A percentile compares a stretch with the other conserved stretches of the same genome.
Evolutionary conservation across 2,113 vertebrate genomes (phyloP).

Genomic region (Sceloporus undulatus): DNA sequence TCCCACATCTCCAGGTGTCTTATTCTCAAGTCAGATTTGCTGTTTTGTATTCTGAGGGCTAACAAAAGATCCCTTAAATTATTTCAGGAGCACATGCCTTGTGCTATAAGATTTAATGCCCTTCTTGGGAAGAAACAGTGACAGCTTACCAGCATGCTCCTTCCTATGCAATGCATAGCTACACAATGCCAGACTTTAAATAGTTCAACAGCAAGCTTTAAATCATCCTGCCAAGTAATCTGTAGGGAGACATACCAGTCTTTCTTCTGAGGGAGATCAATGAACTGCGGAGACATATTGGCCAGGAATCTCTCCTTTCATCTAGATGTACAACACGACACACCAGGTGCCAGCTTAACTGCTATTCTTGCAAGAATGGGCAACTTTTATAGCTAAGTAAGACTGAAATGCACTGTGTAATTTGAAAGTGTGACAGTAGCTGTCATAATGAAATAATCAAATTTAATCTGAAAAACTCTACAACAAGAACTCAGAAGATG

Average conservation of each 20-base stretch:
- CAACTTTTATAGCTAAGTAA: conserved; percentile 59
- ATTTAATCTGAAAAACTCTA: conserved; percentile 61
- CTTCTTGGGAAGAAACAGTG: conserved; percentile 59
- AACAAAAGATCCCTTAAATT: conserved; percentile 70
- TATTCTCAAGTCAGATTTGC: conserved; percentile 63
- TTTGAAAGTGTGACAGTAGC: conserved; percentile 68
- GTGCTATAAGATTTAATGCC: conserved; percentile 58
- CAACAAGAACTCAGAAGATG: conserved; percentile 39
- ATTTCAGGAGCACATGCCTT: conserved; percentile 50
- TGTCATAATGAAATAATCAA: conserved; percentile 64
- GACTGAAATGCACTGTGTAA: conserved; percentile 50
- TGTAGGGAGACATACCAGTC: conserved; percentile 76
- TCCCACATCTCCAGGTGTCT: conserved; percentile 48
- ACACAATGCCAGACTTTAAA: conserved; percentile 71
- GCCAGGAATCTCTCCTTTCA: conserved; percentile 76
- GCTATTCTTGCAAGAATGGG: conserved; percentile 64
- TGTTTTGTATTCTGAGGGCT: conserved; percentile 64
- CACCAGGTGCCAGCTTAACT: conserved; percentile 70
- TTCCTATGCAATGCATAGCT: conserved; percentile 61
- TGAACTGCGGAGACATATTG: conserved; percentile 78
- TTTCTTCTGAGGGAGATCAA: conserved; percentile 78
- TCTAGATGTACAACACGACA: conserved; percentile 72
- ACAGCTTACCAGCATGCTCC: conserved; percentile 61
- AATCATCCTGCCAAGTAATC: conserved; percentile 74
- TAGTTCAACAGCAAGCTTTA: conserved; percentile 77